These are phyloP conservation scores for Corythoichthys haematopterus DNA, from an alignment of 2,113 vertebrate genomes.

Conservation along the genomic window DNA sequence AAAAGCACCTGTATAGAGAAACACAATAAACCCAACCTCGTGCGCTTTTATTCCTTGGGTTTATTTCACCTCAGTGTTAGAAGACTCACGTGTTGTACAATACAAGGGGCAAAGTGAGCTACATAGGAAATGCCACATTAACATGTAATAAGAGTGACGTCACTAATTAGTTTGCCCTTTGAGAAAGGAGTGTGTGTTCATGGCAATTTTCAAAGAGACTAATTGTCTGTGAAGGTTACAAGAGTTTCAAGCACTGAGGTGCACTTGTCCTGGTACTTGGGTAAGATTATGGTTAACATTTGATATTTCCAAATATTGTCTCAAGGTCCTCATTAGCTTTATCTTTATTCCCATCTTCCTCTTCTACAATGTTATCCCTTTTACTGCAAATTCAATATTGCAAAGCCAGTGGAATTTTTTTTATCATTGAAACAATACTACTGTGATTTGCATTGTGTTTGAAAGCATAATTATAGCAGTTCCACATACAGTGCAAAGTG, in stretches of 20 bases:
- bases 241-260: constrained; percentile 15
- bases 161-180: constrained; percentile 68
- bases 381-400: no score
- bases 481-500: no score
- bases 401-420: no score
- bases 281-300: constrained; percentile 20
- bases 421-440: no score
- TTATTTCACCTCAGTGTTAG: constrained; percentile 50
- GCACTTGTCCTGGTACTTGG: constrained; percentile 22
- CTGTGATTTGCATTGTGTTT: no score
- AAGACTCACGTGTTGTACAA: constrained; percentile 44
- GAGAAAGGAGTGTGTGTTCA: constrained; percentile 32
- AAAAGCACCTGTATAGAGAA: not conserved
- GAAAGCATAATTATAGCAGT: no score
- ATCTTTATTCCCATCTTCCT: not conserved
- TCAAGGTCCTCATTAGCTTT: not conserved
- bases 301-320: constrained; percentile 21
- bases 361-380: no score
- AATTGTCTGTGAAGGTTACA: constrained; percentile 43
- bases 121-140: constrained; percentile 69
- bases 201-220: constrained; percentile 40
- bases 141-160: constrained; percentile 65
- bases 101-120: constrained; percentile 49
- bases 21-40: no score
- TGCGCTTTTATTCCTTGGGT: constrained; percentile 14